Conservation (phyloP, 2,888 invertebrate genomes). For the Amorpha juglandis region DNA sequence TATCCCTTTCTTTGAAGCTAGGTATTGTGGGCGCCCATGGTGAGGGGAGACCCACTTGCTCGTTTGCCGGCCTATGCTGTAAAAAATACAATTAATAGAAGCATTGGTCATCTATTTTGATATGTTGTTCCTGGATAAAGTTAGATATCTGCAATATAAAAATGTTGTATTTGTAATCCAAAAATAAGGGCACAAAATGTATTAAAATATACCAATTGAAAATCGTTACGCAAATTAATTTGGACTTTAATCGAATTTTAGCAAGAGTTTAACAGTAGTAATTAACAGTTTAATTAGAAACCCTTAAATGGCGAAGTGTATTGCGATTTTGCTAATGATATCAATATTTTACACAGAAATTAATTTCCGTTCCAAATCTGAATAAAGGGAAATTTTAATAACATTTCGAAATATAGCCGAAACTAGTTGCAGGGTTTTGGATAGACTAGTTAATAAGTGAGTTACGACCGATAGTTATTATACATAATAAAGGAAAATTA, state of each 20-base stretch:
- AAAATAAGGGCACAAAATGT: not conserved
- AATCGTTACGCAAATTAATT: conserved; percentile 14
- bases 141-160: not conserved
- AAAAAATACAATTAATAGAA: too few relatives aligned
- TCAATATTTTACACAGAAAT: conserved; percentile 13
- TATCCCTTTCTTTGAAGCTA: too few relatives aligned
- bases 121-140: not conserved
- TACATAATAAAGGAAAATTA: too few relatives aligned
- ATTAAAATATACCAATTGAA: not conserved
- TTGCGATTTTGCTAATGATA: conserved; percentile 1
- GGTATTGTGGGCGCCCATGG: too few relatives aligned
- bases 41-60: too few relatives aligned
- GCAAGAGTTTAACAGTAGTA: conserved; percentile 28
- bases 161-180: not conserved
- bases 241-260: conserved; percentile 29
- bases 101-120: too few relatives aligned
- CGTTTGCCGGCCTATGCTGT: too few relatives aligned
- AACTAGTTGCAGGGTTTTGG: not conserved
- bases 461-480: too few relatives aligned
- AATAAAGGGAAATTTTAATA: conserved; percentile 10
- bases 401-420: not conserved
- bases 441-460: not conserved
- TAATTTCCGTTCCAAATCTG: conserved; percentile 14
- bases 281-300: conserved; percentile 30
- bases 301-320: conserved; percentile 11